These are phyloP conservation scores for Trichopoda pennipes DNA, from an alignment of 2,888 invertebrate genomes.

Conservation along the genomic window DNA sequence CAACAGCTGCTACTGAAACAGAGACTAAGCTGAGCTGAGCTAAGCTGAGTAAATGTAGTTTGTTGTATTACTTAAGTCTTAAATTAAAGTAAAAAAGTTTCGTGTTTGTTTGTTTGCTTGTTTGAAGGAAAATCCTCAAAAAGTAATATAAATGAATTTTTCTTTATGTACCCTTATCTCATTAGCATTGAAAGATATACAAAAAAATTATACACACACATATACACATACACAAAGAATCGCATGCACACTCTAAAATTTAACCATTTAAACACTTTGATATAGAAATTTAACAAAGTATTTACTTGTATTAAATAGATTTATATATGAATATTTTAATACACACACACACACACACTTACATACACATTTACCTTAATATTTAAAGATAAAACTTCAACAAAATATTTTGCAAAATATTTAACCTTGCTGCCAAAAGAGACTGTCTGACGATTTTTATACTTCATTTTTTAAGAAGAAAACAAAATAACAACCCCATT, in stretches of 20 bases:
- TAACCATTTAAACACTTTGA: conserved; percentile 15
- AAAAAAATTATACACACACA: conserved; percentile 30
- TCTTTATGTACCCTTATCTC: conserved; percentile 76
- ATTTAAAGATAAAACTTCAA: conserved; percentile 14
- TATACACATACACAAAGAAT: background rate
- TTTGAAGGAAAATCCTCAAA: conserved; percentile 65
- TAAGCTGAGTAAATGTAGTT: conserved; percentile 13
- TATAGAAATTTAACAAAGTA: conserved; percentile 42
- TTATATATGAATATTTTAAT: background rate
- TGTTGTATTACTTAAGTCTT: conserved; percentile 55
- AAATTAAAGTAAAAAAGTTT: conserved; percentile 64
- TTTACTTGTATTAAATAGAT: conserved; percentile 31
- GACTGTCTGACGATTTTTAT: conserved; percentile 51
- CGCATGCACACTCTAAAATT: conserved; percentile 11
- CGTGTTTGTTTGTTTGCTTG: conserved; percentile 53
- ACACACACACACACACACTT: background rate
- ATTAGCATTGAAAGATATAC: conserved; percentile 70
- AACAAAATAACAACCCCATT: conserved; percentile 57
- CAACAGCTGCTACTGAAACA: conserved; percentile 60
- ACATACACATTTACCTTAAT: background rate
- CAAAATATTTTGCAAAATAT: conserved; percentile 66
- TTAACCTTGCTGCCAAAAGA: conserved; percentile 67
- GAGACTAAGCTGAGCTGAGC: conserved; percentile 39
- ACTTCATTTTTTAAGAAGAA: conserved; percentile 7
- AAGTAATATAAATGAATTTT: conserved; percentile 78